Evolutionary conservation across 1,140 invertebrate genomes (phyloP).

Genomic region (Arion vulgaris): DNA sequence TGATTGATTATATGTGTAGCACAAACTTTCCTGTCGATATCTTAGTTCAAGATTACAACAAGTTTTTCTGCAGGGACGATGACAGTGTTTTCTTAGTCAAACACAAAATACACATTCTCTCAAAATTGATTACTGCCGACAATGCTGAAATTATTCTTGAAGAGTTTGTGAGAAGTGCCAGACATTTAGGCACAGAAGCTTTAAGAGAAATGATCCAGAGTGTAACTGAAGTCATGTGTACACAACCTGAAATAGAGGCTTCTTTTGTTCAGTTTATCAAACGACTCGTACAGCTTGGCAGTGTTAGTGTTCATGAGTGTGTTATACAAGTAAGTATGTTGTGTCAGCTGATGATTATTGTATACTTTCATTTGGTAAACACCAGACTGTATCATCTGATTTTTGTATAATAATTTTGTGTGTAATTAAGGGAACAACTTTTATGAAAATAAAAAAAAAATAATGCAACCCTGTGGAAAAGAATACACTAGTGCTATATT

Average conservation of each 20-base stretch:
- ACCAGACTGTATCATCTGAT: too few relatives aligned
- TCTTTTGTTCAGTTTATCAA: constrained; percentile 15
- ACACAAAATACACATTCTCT: constrained; percentile 21
- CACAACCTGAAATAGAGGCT: constrained; percentile 10
- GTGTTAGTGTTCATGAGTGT: neutral
- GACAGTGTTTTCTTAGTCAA: constrained; percentile 19
- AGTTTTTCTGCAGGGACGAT: constrained; percentile 35
- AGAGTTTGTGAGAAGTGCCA: neutral
- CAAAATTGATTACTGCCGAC: constrained; percentile 14
- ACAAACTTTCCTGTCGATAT: constrained; percentile 17
- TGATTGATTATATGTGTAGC: constrained; percentile 23
- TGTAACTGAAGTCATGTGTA: neutral
- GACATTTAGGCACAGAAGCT: neutral
- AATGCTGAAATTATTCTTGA: constrained; percentile 33
- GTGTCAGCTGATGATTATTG: too few relatives aligned
- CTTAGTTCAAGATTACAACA: constrained; percentile 16
- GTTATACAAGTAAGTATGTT: constrained; percentile 23
- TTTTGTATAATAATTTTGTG: too few relatives aligned
- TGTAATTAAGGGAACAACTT: too few relatives aligned
- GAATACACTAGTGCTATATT: too few relatives aligned
- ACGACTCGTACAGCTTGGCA: constrained; percentile 12
- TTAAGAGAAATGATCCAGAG: constrained; percentile 5
- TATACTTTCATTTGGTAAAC: too few relatives aligned
- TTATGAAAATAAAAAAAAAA: too few relatives aligned
- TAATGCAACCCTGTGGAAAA: too few relatives aligned